phyloP scores from a whole-genome alignment of 2,113 vertebrate genomes.

The Chloebia gouldiae region DNA sequence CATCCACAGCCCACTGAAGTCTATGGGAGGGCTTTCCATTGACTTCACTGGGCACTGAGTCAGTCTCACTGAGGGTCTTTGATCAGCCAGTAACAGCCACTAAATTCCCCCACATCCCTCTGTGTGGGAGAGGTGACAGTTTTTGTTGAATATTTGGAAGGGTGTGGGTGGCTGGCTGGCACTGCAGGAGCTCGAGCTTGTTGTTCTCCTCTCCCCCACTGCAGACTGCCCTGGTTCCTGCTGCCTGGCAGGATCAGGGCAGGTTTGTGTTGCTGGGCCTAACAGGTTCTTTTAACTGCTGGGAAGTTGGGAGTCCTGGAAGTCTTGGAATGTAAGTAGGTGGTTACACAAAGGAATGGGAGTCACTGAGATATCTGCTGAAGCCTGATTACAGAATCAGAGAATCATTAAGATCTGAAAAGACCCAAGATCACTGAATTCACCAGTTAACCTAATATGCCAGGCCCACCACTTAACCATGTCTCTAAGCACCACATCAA shows the following conservation, averaged over 20 bases:
- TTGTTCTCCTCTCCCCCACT: fast-evolving
- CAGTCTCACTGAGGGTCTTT: conserved; percentile 25
- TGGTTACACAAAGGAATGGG: neutral
- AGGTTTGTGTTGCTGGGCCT: neutral
- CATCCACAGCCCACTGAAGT: conserved; percentile 41
- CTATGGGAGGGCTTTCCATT: conserved; percentile 34
- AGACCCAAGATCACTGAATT: neutral
- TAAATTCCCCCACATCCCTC: neutral
- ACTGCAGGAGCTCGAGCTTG: neutral
- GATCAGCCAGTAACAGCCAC: neutral
- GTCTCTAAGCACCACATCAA: neutral
- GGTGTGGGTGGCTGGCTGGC: neutral
- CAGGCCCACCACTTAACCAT: neutral
- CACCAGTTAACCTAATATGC: neutral
- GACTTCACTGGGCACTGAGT: conserved; percentile 4
- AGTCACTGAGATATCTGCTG: neutral
- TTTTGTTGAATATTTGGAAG: neutral
- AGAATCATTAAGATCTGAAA: neutral
- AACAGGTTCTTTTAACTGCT: neutral
- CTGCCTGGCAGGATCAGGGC: fast-evolving
- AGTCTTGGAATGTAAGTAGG: neutral
- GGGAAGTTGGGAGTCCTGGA: neutral
- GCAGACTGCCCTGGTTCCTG: neutral
- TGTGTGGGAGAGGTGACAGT: neutral
- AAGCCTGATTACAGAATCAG: neutral